Conservation (phyloP, 2,797 vertebrate genomes). For the Anas bernieri region DNA sequence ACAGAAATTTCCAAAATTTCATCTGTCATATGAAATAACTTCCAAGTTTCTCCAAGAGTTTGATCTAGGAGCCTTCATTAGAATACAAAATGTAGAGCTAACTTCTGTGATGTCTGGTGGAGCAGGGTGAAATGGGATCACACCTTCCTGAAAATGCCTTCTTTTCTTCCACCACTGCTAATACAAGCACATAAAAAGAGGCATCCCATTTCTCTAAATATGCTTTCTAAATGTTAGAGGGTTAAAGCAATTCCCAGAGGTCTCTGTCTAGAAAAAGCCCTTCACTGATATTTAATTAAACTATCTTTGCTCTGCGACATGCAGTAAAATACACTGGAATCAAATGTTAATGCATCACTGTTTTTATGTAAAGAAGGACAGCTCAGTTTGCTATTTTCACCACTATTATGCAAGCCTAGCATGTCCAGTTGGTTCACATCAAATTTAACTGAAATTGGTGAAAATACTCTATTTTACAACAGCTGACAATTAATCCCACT, state of each 20-base stretch:
- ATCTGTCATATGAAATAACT: background rate
- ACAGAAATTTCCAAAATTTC: background rate
- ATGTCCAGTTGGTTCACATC: background rate
- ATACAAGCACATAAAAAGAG: background rate
- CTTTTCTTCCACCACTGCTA: constrained; percentile 8
- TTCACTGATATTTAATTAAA: constrained; percentile 71
- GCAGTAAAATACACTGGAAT: constrained; percentile 45
- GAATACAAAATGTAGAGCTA: background rate
- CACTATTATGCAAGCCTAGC: background rate
- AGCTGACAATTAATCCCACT: background rate
- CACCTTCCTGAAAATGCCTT: background rate
- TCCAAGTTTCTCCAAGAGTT: background rate
- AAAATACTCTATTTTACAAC: background rate
- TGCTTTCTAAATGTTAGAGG: constrained; percentile 71
- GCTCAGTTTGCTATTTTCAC: background rate
- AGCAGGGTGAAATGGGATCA: background rate
- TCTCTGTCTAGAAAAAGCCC: constrained; percentile 55
- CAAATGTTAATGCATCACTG: constrained; percentile 45
- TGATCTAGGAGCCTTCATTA: background rate
- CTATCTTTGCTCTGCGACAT: constrained; percentile 52
- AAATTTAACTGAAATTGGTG: background rate
- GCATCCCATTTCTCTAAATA: constrained; percentile 56
- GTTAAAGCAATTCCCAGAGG: constrained; percentile 74
- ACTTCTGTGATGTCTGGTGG: background rate
- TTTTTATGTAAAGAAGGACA: constrained; percentile 49